These are phyloP conservation scores for Drosophila kokeensis DNA, from an alignment of 2,888 invertebrate species.

Conservation along the genomic window DNA sequence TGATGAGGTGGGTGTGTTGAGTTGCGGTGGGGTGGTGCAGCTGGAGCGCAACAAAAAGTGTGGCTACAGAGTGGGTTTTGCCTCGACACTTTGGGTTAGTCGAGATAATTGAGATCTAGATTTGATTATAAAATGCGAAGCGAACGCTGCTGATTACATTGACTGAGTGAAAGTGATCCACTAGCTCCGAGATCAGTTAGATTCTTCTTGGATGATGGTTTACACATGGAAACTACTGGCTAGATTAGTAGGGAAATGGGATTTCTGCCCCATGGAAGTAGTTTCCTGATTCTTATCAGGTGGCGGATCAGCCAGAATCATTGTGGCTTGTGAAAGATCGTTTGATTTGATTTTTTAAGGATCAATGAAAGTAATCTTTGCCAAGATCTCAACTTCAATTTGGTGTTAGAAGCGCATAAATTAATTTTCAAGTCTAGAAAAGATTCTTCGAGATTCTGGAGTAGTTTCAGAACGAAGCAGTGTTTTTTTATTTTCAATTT, in stretches of 20 bases:
- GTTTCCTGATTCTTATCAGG: background rate
- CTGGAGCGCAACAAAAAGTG: background rate
- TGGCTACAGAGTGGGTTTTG: background rate
- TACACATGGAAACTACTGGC: background rate
- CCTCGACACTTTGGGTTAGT: slow-evolving; percentile 12
- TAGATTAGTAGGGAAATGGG: background rate
- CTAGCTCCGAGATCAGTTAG: background rate
- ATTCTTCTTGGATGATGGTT: background rate
- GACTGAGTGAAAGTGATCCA: background rate
- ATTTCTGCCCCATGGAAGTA: background rate
- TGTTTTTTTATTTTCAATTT: background rate
- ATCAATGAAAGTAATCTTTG: background rate
- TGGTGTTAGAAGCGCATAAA: background rate
- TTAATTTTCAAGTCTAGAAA: background rate
- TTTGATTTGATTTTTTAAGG: background rate
- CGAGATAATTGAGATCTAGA: slow-evolving; percentile 13
- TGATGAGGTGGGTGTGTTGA: slow-evolving; percentile 16
- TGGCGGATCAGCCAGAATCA: background rate
- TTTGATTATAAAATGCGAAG: slow-evolving; percentile 12
- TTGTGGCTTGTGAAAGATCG: background rate
- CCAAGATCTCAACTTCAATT: background rate
- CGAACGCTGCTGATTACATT: background rate
- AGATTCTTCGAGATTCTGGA: background rate
- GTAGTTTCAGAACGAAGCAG: background rate
- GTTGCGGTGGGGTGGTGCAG: background rate